Evolutionary conservation across 2,113 vertebrate genomes (phyloP).

Genomic region (Anser brachyrhynchus): DNA sequence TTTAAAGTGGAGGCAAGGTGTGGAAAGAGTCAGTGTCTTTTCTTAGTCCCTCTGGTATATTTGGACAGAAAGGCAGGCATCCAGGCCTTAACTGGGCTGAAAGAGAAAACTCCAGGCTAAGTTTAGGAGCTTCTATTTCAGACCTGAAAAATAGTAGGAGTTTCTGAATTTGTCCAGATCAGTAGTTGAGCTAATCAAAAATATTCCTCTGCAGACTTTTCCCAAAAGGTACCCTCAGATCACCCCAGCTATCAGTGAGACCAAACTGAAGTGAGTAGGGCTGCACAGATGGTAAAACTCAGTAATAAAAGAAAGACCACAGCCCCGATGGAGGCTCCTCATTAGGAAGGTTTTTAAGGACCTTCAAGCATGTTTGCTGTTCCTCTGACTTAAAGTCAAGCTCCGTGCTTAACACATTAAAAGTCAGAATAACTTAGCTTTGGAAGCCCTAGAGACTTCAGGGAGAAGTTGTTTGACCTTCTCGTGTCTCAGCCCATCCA

Average conservation of each 20-base stretch:
- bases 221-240: conserved; percentile 4
- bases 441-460: neutral
- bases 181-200: neutral
- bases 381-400: neutral
- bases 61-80: neutral
- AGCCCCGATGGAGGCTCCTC: neutral
- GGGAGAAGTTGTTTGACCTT: conserved; percentile 41
- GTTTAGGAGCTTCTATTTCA: conserved; percentile 5
- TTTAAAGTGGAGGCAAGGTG: neutral
- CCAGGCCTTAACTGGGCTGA: neutral
- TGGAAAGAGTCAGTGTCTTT: neutral
- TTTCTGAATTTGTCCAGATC: neutral
- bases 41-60: neutral
- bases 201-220: neutral
- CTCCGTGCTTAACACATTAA: neutral
- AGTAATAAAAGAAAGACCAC: neutral
- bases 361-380: neutral
- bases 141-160: neutral
- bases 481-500: conserved; percentile 44
- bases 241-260: neutral
- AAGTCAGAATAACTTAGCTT: neutral
- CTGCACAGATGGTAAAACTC: neutral
- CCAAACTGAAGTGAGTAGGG: neutral
- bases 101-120: neutral
- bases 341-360: conserved; percentile 1